Base-by-base conservation (phyloP, 2,888 invertebrate species). In the Lordiphosa andalusiaca region DNA sequence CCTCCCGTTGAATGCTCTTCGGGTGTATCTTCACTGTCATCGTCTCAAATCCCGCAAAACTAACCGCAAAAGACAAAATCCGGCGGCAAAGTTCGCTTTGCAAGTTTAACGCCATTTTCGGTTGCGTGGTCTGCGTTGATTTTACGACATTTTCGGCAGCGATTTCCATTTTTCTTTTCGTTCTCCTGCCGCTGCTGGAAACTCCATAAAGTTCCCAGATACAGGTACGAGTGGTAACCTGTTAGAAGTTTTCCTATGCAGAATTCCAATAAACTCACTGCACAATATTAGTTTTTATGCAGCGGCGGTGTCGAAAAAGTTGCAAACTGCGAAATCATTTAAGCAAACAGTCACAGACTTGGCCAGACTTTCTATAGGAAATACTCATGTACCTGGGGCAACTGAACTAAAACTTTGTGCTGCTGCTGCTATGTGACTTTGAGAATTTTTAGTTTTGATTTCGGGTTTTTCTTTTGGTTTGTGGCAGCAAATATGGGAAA, bases 361-460 rank as follows among this genome's bases (percentile, higher is more conserved):
- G 71, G 58, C 66, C 73, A 74, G 77, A 71, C 60, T 69, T 60
- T 42, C 64, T 56, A 46, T 52, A 39, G 53, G 52, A 55, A 51
- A 58, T 53, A 47, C 21, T n/a, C 39, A 38, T 16, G 21, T 41
- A 30, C 35, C 12, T 9, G 36, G 6, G 36, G 19, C 53, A 55
- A 47, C 44, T 67, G 53, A 48, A 52, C 30, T 9, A 30, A 73
- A 78, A 78, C 55, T 55, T 69, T 80, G 73, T 68, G 30, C 30
- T 9, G 30, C 30, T 9, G 30, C 30, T 58, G 73, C 72, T 69
- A 78, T 80, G 77, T 78, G 77, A 78, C 77, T 78, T 78, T 80
- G 77, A 73, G 73, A 78, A 76, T 80, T 80, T 78, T 80, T 78
- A 80, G 76, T 77, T 77, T 76, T 77, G 80, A 80, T 80, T 74